A percentile compares a stretch with the other conserved stretches of the same genome.
These are phyloP conservation scores for Philotrypesis tridentata DNA, from an alignment of 1,140 invertebrate genomes.

Conservation along the genomic window DNA sequence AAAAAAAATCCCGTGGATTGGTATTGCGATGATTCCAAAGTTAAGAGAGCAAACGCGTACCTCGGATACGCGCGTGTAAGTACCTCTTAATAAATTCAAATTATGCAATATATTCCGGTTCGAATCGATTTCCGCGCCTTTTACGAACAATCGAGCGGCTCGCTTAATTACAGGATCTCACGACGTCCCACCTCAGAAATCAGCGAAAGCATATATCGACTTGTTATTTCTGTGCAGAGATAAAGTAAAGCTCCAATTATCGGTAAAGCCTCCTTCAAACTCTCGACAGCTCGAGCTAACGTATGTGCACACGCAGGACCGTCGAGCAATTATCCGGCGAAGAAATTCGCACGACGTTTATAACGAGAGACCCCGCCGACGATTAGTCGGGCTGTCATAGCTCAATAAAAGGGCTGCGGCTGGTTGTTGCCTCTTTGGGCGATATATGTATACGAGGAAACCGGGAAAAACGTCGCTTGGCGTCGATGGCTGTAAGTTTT, in stretches of 20 bases:
- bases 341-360: constrained; percentile 18
- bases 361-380: constrained; percentile 29
- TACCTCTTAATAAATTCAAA: neutral
- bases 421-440: neutral
- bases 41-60: neutral
- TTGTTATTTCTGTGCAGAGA: neutral
- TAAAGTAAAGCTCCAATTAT: constrained; percentile 27
- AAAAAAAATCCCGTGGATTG: neutral
- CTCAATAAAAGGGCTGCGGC: constrained; percentile 35
- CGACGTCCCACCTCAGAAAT: neutral
- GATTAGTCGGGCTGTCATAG: constrained; percentile 6
- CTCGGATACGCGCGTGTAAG: too few species aligned
- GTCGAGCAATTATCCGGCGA: neutral
- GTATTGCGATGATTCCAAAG: neutral
- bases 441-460: neutral
- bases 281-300: neutral
- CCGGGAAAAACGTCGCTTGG: neutral
- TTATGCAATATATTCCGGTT: neutral
- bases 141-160: neutral
- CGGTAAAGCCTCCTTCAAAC: constrained; percentile 7
- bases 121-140: neutral
- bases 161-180: neutral
- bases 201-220: neutral
- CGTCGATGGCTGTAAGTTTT: neutral
- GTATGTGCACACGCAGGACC: neutral